phyloP scores from a whole-genome alignment of 2,888 invertebrate species.

The Vannuccia rotundouncinata region DNA sequence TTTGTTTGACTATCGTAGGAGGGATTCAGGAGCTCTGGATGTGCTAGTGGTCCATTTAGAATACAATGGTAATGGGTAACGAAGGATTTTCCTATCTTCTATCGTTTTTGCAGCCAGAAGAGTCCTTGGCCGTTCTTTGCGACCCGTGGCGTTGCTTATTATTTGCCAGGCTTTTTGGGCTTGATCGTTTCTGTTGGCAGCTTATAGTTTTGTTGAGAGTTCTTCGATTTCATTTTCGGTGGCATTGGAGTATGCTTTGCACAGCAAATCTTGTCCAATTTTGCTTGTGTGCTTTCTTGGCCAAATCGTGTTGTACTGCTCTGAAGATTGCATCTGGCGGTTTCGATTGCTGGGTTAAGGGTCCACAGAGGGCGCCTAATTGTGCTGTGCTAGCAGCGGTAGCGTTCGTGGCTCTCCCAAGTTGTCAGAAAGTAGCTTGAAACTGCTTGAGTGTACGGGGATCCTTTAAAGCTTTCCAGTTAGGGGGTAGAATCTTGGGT shows the following conservation, averaged over 20 bases:
- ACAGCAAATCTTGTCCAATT: too few relatives aligned
- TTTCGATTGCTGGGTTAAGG: background rate
- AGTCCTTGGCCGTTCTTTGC: background rate
- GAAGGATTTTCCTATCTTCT: background rate
- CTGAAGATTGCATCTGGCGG: background rate
- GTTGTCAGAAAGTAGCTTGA: background rate
- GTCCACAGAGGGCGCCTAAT: background rate
- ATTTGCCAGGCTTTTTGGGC: background rate
- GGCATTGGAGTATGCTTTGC: too few relatives aligned
- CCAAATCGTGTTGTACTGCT: background rate
- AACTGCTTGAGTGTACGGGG: background rate
- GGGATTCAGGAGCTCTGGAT: background rate
- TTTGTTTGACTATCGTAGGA: background rate
- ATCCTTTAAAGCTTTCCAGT: background rate
- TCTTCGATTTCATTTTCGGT: too few relatives aligned
- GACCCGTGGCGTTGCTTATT: background rate
- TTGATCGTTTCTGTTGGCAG: background rate
- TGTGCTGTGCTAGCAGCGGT: background rate
- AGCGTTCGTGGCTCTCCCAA: background rate
- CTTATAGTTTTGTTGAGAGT: background rate
- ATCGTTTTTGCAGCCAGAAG: background rate
- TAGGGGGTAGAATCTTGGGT: background rate
- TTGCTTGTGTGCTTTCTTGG: conserved; percentile 1
- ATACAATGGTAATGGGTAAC: background rate
- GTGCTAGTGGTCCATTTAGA: background rate